Evolutionary conservation across 92 coral and sea anemone species (phyloP).

Genomic region (Phenganax stokvisi): DNA sequence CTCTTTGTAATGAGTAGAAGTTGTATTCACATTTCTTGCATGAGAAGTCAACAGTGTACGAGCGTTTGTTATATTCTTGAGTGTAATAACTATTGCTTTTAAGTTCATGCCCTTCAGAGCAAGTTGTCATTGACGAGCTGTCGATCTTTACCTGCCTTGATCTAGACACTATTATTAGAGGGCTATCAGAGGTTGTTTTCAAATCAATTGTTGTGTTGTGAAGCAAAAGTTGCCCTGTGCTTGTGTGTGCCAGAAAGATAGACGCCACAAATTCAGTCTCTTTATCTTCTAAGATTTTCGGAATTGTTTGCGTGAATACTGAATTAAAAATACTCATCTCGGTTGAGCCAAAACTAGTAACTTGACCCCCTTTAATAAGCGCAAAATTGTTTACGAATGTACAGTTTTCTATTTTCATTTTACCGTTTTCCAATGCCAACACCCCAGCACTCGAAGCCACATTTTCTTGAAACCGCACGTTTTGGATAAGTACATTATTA

Average conservation of each 20-base stretch:
- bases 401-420: constrained; percentile 45
- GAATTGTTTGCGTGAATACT: constrained; percentile 31
- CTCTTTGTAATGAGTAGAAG: constrained; percentile 54
- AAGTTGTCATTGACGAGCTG: constrained; percentile 31
- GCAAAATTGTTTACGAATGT: constrained; percentile 59
- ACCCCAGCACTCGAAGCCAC: constrained; percentile 59
- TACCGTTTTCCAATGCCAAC: constrained; percentile 45
- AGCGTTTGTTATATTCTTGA: not conserved
- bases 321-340: constrained; percentile 15
- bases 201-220: constrained; percentile 34
- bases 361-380: constrained; percentile 24
- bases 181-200: not conserved
- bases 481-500: constrained; percentile 34
- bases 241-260: constrained; percentile 30
- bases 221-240: constrained; percentile 33
- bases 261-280: not conserved
- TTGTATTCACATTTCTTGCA: constrained; percentile 51
- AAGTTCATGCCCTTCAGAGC: constrained; percentile 36
- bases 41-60: constrained; percentile 44
- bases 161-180: constrained; percentile 33
- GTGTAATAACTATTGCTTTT: constrained; percentile 15
- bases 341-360: constrained; percentile 8
- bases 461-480: constrained; percentile 52
- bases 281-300: not conserved
- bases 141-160: constrained; percentile 33